Conservation (phyloP, 2,888 invertebrate genomes). For the Agrotis exclamationis region DNA sequence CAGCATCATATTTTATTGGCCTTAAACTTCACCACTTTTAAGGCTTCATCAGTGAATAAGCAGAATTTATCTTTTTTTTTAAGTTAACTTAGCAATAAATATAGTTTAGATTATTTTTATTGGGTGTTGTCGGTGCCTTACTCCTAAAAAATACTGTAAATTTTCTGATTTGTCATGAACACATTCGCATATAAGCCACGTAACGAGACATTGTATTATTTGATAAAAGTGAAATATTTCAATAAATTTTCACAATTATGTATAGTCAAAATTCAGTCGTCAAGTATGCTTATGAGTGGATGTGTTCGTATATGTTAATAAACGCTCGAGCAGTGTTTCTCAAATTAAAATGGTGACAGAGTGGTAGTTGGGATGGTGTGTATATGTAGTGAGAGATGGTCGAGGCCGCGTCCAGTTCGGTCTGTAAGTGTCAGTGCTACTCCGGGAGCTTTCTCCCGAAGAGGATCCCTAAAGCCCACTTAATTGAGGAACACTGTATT, state of each 20-base stretch:
- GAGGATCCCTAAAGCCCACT: neutral
- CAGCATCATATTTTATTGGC: too few species aligned
- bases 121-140: slow-evolving; percentile 44
- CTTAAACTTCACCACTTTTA: neutral
- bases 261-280: neutral
- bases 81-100: too few species aligned
- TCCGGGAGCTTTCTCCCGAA: too few species aligned
- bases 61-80: too few species aligned
- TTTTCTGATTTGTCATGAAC: neutral
- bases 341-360: slow-evolving; percentile 9
- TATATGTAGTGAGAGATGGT: too few species aligned
- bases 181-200: slow-evolving; percentile 20
- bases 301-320: neutral
- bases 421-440: neutral
- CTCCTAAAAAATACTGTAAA: neutral
- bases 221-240: neutral
- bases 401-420: neutral
- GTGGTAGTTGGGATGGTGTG: neutral
- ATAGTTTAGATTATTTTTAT: neutral
- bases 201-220: neutral
- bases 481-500: slow-evolving; percentile 24
- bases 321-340: slow-evolving; percentile 30
- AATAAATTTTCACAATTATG: neutral
- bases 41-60: neutral
- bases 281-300: neutral